Base-by-base conservation (phyloP, 2,888 invertebrate species). In the Acronicta aceris region DNA sequence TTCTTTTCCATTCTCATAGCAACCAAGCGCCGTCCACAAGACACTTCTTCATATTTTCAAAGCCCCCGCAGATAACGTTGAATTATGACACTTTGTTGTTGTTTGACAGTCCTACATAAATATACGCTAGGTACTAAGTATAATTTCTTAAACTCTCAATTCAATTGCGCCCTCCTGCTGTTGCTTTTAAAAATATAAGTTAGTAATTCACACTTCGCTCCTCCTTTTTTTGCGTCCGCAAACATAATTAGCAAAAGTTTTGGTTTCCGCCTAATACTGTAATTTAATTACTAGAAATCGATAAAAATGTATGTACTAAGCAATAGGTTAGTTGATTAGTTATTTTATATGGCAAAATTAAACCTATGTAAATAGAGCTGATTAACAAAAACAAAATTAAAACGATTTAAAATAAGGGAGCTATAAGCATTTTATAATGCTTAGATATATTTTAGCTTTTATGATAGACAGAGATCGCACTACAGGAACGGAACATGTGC, bases 81-180 rank as follows among this genome's bases (percentile, higher is more conserved):
- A 87, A 82, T 85, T 81, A 85, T 80, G 83, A 84, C 80, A 81
- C 79, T 86, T 88, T 85, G 78, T 84, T 83, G 79, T 85, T 83
- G 78, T 86, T 81, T 78, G 81, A 82, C 75, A 65, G 71, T 64
- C 65, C 57, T 61, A 71, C 79, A 71, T 75, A 81, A 81, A 81
- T 80, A 81, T 77, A 74, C 70, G 63, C 48, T 53, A 65, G 61
- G 53, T 47, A 65, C 65, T n/a, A 66, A 70, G 69, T 69, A 64
- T 56, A 67, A 69, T 76, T 71, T 69, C 63, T 59, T 71, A 76
- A 82, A 81, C 66, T 64, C 67, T 54, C 73, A 69, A 82, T 76
- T 66, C 69, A 72, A 78, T 76, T 75, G 66, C 72, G 66, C 58
- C 56, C 54, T 52, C 49, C 59, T 47, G 36, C 52, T 49, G 57